Conservation (phyloP, 2,113 vertebrate genomes). For the Sciurus niger region DNA sequence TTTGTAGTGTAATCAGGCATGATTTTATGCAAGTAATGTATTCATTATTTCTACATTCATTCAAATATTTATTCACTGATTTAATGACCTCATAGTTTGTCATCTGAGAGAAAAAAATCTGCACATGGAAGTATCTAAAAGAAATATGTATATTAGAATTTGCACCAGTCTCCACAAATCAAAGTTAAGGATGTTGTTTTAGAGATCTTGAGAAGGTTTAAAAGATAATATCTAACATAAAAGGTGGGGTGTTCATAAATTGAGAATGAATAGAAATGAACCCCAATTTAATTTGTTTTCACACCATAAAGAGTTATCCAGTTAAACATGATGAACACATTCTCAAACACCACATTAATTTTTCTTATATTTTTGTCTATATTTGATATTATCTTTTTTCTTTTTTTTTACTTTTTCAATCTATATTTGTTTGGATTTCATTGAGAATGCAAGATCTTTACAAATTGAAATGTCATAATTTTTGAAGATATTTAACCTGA, state of each 20-base stretch:
- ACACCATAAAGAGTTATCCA: background rate
- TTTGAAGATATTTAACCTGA: background rate
- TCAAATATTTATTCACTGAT: background rate
- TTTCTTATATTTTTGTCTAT: background rate
- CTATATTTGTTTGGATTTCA: background rate
- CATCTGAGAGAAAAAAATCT: background rate
- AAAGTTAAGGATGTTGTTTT: background rate
- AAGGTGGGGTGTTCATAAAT: rapidly evolving
- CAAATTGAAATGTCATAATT: background rate
- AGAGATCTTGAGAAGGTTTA: background rate
- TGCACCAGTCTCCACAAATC: background rate
- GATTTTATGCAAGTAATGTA: background rate
- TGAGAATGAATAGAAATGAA: background rate
- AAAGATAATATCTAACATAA: background rate
- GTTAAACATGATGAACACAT: background rate
- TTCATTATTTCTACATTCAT: background rate
- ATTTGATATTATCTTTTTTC: background rate
- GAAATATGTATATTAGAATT: background rate
- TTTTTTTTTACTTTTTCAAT: background rate
- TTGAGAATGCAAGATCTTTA: background rate
- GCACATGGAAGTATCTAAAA: background rate
- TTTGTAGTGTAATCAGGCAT: background rate
- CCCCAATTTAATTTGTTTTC: background rate
- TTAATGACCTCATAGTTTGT: background rate
- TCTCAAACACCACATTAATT: background rate